Evolutionary conservation across 2,888 invertebrate species (phyloP).

Genomic region (Platypus cylindrus): DNA sequence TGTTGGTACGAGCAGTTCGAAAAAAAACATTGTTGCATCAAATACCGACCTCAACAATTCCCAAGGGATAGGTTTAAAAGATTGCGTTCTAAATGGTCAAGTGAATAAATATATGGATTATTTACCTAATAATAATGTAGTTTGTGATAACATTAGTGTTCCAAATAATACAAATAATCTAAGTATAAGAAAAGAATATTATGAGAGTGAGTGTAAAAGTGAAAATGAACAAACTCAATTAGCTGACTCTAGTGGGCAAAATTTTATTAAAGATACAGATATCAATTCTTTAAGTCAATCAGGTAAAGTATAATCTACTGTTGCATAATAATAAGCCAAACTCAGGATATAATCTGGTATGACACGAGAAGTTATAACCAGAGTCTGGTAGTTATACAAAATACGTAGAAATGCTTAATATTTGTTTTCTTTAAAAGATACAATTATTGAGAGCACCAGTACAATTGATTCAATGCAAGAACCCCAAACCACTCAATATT

Average conservation of each 20-base stretch:
- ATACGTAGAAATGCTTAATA: too few species aligned
- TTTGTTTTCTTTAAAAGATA: constrained; percentile 11
- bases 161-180: constrained; percentile 8
- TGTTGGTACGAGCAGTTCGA: constrained; percentile 5
- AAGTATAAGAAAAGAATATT: constrained; percentile 5
- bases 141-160: constrained; percentile 24
- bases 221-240: constrained; percentile 8
- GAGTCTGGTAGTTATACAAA: too few species aligned
- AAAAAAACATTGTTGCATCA: constrained; percentile 13
- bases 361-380: neutral
- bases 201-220: constrained; percentile 11
- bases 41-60: constrained; percentile 11
- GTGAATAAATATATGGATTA: constrained; percentile 19
- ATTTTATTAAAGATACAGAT: constrained; percentile 8
- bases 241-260: constrained; percentile 3
- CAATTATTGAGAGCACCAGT: constrained; percentile 14
- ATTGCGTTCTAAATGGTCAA: constrained; percentile 21
- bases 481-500: constrained; percentile 12
- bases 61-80: constrained; percentile 11
- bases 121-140: constrained; percentile 32
- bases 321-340: too few species aligned
- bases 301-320: constrained; percentile 9
- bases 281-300: constrained; percentile 12
- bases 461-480: constrained; percentile 14
- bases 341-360: neutral